A percentile compares a stretch with the other conserved stretches of the same genome.
Evolutionary conservation across 2,113 vertebrate genomes (phyloP).

Genomic region (Willisornis vidua): DNA sequence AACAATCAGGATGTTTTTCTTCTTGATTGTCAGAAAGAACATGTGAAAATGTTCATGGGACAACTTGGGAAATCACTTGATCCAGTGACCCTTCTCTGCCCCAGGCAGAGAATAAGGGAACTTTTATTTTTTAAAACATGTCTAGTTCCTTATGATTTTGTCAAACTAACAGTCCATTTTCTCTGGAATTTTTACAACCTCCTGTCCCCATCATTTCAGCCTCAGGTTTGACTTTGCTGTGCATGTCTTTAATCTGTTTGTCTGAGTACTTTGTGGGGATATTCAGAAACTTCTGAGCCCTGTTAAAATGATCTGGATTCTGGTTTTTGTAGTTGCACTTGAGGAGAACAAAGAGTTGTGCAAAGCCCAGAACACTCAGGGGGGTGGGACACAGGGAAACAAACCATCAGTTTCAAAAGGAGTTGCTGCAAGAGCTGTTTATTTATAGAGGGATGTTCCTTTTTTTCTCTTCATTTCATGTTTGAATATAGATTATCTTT

Average conservation of each 20-base stretch:
- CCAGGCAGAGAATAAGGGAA: background rate
- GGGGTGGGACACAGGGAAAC: background rate
- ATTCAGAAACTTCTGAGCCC: background rate
- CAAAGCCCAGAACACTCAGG: background rate
- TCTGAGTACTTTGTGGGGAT: background rate
- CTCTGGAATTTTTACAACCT: background rate
- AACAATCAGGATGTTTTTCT: background rate
- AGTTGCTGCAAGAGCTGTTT: slow-evolving; percentile 23
- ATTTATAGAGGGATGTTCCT: slow-evolving; percentile 8
- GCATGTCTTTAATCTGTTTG: background rate
- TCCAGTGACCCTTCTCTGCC: background rate
- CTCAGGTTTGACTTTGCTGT: background rate
- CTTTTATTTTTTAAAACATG: background rate
- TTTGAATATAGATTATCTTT: slow-evolving; percentile 11
- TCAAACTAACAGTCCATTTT: background rate
- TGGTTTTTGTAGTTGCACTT: slow-evolving; percentile 21
- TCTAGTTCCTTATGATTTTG: background rate
- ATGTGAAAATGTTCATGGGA: background rate
- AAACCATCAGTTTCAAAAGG: slow-evolving; percentile 26
- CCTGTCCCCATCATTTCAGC: background rate
- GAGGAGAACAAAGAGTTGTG: background rate
- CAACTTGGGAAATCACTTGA: background rate
- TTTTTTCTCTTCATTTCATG: background rate
- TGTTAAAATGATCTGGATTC: background rate
- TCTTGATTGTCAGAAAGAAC: background rate